Evolutionary conservation across 2,888 invertebrate species (phyloP).

Genomic region (Eudemis profundana): DNA sequence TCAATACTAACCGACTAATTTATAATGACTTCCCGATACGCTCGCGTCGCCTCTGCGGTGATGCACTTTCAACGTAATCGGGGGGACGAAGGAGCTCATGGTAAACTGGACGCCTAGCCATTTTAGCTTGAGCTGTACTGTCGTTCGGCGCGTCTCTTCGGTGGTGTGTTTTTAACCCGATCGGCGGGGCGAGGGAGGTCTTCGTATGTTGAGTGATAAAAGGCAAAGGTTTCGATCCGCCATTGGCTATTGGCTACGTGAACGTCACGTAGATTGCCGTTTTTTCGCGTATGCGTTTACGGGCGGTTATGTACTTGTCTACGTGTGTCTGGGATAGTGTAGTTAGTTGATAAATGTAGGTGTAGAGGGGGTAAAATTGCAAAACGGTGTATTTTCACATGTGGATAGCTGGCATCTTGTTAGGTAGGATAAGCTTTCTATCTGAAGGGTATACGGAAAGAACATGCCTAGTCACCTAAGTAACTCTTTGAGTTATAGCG

Average conservation of each 20-base stretch:
- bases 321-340: constrained; percentile 8
- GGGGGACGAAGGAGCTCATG: constrained; percentile 54
- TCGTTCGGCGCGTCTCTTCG: constrained; percentile 41
- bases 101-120: neutral
- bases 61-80: constrained; percentile 27
- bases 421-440: no score
- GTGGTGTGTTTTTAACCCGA: constrained; percentile 25
- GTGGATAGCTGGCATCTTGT: no score
- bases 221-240: constrained; percentile 76
- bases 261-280: constrained; percentile 82
- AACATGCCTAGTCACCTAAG: no score
- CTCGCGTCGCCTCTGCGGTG: constrained; percentile 42
- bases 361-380: neutral
- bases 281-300: constrained; percentile 67
- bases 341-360: neutral
- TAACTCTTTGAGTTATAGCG: no score
- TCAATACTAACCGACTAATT: constrained; percentile 66
- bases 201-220: constrained; percentile 46
- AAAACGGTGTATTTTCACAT: neutral
- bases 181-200: constrained; percentile 54
- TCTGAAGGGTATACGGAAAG: no score
- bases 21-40: constrained; percentile 51
- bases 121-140: constrained; percentile 10
- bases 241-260: constrained; percentile 73
- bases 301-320: constrained; percentile 45